phyloP scores from a whole-genome alignment of 2,888 invertebrate species.

The Protonemura montana region DNA sequence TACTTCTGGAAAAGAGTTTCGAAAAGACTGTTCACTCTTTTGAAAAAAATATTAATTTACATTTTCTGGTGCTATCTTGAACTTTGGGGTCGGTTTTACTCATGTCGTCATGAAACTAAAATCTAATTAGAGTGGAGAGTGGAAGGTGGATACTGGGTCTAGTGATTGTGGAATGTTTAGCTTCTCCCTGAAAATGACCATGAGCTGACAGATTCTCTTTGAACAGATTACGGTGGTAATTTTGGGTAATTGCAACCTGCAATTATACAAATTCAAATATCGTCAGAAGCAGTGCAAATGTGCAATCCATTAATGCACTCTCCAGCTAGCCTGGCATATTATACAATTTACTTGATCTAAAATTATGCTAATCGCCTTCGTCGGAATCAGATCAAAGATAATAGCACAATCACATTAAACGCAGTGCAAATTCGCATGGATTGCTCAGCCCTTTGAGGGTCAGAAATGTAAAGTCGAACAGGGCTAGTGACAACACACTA shows the following conservation, averaged over 20 bases:
- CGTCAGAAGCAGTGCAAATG: neutral
- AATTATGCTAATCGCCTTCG: constrained; percentile 13
- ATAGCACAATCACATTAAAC: neutral
- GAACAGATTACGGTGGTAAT: neutral
- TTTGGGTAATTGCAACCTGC: neutral
- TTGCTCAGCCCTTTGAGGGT: neutral
- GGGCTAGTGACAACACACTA: too few species aligned
- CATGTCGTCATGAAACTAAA: too few species aligned
- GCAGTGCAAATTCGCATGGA: neutral
- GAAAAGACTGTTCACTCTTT: too few species aligned
- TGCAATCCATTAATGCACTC: neutral
- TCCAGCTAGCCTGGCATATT: neutral
- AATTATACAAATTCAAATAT: neutral
- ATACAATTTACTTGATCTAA: neutral
- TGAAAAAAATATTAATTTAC: too few species aligned
- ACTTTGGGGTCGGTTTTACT: too few species aligned
- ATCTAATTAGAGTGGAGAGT: too few species aligned
- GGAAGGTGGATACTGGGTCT: too few species aligned
- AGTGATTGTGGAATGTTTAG: neutral
- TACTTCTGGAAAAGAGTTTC: too few species aligned
- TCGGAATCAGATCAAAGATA: constrained; percentile 27
- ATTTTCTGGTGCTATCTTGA: too few species aligned
- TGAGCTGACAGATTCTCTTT: neutral
- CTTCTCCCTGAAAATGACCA: neutral
- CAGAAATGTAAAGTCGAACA: too few species aligned